These are phyloP conservation scores for Ischnura elegans DNA, from an alignment of 2,888 invertebrate genomes.

Conservation along the genomic window DNA sequence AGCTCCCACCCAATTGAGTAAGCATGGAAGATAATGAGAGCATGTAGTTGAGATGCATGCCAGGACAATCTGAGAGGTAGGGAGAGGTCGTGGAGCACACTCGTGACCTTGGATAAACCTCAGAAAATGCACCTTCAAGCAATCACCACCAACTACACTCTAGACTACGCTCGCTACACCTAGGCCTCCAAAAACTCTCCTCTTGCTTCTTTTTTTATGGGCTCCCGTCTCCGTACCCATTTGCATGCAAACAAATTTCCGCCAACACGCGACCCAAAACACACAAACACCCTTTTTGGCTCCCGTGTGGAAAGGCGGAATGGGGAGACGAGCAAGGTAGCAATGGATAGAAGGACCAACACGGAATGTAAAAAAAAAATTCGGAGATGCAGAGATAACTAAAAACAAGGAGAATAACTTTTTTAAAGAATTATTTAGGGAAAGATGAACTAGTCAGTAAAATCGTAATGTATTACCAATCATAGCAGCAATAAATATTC, in stretches of 20 bases:
- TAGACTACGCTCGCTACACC: neutral
- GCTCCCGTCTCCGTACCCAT: neutral
- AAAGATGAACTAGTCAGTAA: no score
- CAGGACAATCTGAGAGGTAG: neutral
- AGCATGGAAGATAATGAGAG: neutral
- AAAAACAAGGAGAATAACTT: no score
- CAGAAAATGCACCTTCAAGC: neutral
- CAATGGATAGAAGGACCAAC: neutral
- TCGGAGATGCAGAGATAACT: no score
- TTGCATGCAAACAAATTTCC: constrained; percentile 26
- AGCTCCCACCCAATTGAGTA: no score
- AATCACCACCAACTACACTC: neutral
- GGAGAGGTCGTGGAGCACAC: no score
- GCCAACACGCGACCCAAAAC: neutral
- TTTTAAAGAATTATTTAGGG: no score
- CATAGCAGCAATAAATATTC: no score
- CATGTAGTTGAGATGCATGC: neutral
- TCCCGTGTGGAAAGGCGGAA: no score
- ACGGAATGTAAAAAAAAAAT: neutral
- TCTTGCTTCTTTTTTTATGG: neutral
- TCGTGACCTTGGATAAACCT: neutral
- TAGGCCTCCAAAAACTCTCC: neutral
- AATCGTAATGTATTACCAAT: no score
- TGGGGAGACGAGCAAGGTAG: neutral
- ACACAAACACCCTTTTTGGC: neutral